Evolutionary conservation across 2,113 vertebrate species (phyloP), one percentile per base, ranked within the genome.

Genomic region (Petaurus breviceps): DNA sequence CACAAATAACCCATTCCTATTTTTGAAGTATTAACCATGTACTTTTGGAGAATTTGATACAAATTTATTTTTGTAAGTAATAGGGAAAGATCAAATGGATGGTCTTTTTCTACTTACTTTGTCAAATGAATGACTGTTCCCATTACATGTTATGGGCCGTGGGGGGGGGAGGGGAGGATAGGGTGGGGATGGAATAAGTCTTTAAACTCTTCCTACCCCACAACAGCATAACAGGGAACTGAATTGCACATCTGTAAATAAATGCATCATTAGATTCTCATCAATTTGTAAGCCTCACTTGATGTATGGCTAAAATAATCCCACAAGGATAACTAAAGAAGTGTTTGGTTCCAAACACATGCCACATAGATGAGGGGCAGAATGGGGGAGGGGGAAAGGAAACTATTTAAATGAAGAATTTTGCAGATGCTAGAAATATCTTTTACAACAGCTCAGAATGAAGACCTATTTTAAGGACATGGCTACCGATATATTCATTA

Each of bases 181-280:
- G 68, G 90, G 16, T 95, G 93, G 51, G 90, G 7, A 7, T 6
- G 91, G 95, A 11, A 94, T 94, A 97, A 97, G 49, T 55, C 49
- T 97, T 97, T 97, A 51, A 92, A 94, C 55, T 97, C 96, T 97
- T 96, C 91, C 97, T 97, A 97, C 92, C 95, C 96, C 96, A 98
- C 94, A 0, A 97, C 98, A 98, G 90, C 97, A 92, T 98, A 98
- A 97, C 95, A 97, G 98, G 98, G 98, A 98, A 98, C 98, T 98
- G 98, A 98, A 97, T 98, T 97, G 98, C 98, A 99, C 99, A 99
- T 99, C 99, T 99, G 99, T 99, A 99, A 98, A 98, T 98, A 99
- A 99, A 99, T 98, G 98, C 99, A 98, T 99, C 99, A 99, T 99
- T 99, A 99, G 98, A 99, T 98, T 98, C 98, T 98, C 98, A 99